Evolutionary conservation across 1,140 invertebrate species (phyloP), one percentile per base, ranked within the genome.

Genomic region (Hesperophylax magnus): DNA sequence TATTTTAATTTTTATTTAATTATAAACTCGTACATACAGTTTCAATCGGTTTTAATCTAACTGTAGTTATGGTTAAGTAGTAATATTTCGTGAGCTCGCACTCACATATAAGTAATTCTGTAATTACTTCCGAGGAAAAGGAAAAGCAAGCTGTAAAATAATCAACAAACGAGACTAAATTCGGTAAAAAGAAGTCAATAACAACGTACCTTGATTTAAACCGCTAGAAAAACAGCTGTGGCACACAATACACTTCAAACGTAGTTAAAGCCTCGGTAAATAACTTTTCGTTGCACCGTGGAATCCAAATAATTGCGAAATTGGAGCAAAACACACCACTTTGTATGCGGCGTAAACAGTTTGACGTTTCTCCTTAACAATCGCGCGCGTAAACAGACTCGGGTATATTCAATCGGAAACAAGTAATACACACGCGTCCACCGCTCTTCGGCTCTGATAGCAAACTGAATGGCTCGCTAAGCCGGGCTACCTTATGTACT

Each of bases 261-360:
- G 65, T 69, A 18, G 17, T 69, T 34, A 69, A 47, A 47, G 1
- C 47, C 14, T 18, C 14, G 20, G 8, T 34, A 8, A 27, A 17
- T 17, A 34, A 71, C 11, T 20, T 69, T 47, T 15, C 34, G 65
- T n/a, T 69, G 65, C 65, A 69, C 65, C 20, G 31, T n/a, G n/a
- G 34, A 71, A 52, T 47, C 18, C n/a, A 71, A 71, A 47, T 14
- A 14, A 47, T 71, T 71, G 67, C 18, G 67, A 39, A 71, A 71
- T 52, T 71, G 39, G 67, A 71, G 67, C n/a, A 52, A 71, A 71
- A 71, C 39, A 53, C 67, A 52, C 27, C 5, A 27, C 67, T 71
- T 71, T 47, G 11, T 7, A 52, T 71, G 6, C 1, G 67, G 47
- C 18, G 67, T 53, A 71, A 71, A 71, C 67, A 71, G 47, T 52